Evolutionary conservation across 2,797 vertebrate species (phyloP), one percentile per base, ranked within the genome.

Genomic region (Carcharodon carcharias): DNA sequence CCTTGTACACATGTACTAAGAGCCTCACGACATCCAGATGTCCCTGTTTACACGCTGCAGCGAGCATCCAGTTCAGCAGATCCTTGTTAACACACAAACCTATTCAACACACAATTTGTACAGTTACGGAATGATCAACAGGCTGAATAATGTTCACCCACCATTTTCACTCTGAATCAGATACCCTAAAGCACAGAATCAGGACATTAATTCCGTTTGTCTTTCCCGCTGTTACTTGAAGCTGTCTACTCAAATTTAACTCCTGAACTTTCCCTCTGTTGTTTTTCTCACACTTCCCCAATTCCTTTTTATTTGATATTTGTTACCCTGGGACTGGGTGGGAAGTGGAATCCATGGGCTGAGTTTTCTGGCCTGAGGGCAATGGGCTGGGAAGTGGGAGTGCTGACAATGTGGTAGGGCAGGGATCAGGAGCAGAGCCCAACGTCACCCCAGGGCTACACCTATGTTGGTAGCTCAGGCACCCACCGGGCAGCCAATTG

Each of bases 31-130:
- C 96, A 0, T 98, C 98, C 96, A 99, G 96, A 96, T 99, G 99
- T 14, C 99, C 99, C 77, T 97, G 98, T 97, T 99, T 98, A 96
- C 99, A 99, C 0, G 99, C 98, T 0, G 98, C 97, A 87, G 98
- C 98, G 97, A 99, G 97, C 98, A 99, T 98, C 98, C 98, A 98
- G 98, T 98, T 99, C 96, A 99, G 97, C 61, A 99, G 97, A 56
- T 98, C 98, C 82, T 97, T 98, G 96, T 97, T 97, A 88, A 97
- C 97, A 45, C 97, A 97, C 0, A 97, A 97, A 96, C 97, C 99
- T 99, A 95, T 4, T 89, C 4, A 87, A 40, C 58, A 71, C 82
- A 96, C 7, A 26, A n/a, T 11, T 28, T 5, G 14, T 54, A 35
- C 63, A 65, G 93, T 67, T 54, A 96, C 54, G 40, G 0, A 71